Percentiles rank a stretch among this genome's conserved stretches.
phyloP scores from a whole-genome alignment of 2,797 vertebrate species.

The Arctocebus calabarensis region DNA sequence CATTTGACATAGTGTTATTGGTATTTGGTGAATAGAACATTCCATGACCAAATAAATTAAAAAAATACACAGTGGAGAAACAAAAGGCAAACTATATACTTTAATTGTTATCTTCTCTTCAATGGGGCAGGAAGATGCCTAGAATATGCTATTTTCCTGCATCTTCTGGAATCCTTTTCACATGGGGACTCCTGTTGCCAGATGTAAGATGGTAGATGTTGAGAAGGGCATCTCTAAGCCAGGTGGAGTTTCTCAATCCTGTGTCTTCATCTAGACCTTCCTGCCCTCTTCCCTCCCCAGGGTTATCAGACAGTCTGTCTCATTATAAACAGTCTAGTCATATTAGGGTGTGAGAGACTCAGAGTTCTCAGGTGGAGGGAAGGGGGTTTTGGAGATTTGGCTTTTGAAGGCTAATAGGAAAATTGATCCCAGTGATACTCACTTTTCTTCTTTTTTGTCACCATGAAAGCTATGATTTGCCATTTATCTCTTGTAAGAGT shows the following conservation, averaged over 20 bases:
- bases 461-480: conserved; percentile 27
- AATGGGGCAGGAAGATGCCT: neutral
- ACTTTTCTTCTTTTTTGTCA: neutral
- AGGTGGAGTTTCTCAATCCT: neutral
- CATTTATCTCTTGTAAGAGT: neutral
- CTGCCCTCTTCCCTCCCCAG: neutral
- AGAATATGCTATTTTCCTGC: rapidly evolving
- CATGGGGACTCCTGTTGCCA: neutral
- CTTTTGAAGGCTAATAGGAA: neutral
- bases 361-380: neutral
- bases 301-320: neutral
- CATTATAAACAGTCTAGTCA: neutral
- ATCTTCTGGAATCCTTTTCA: neutral
- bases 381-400: neutral
- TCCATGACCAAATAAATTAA: neutral
- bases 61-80: neutral
- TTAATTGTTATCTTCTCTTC: neutral
- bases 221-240: neutral
- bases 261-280: neutral
- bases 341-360: neutral
- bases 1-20: neutral
- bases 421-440: neutral
- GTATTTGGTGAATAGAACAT: neutral
- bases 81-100: neutral
- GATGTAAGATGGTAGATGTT: neutral